These are phyloP conservation scores for Coenonympha arcania DNA, from an alignment of 2,888 invertebrate genomes.

Conservation along the genomic window DNA sequence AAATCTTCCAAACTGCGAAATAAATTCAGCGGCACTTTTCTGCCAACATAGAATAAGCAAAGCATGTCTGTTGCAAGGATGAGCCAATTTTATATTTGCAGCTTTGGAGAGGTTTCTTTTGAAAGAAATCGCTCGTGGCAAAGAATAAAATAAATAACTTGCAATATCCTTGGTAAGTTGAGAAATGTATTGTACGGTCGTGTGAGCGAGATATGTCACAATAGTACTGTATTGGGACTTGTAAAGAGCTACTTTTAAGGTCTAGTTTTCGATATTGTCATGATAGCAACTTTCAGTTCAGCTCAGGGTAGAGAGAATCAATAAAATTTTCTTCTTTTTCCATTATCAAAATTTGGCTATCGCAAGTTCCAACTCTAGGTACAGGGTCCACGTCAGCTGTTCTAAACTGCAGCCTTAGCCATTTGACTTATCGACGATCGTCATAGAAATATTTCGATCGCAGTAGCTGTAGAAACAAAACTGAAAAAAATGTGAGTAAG, in stretches of 20 bases:
- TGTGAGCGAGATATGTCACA: neutral
- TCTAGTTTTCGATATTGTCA: too few relatives aligned
- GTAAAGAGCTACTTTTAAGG: neutral
- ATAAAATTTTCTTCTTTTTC: too few relatives aligned
- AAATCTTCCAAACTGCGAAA: conserved; percentile 22
- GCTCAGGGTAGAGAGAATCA: too few relatives aligned
- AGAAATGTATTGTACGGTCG: neutral
- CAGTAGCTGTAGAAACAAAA: too few relatives aligned
- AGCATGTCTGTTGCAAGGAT: conserved; percentile 48
- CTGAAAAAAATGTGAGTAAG: too few relatives aligned
- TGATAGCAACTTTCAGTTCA: too few relatives aligned
- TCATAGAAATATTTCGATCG: too few relatives aligned
- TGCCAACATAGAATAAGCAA: conserved; percentile 41
- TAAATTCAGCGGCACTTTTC: conserved; percentile 24
- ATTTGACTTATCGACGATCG: too few relatives aligned
- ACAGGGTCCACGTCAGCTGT: too few relatives aligned
- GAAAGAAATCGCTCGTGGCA: conserved; percentile 49
- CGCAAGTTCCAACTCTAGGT: too few relatives aligned
- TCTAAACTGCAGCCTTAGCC: too few relatives aligned
- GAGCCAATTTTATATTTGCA: conserved; percentile 60
- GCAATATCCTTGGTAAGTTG: neutral
- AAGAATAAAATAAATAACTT: conserved; percentile 38
- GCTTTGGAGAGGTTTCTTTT: conserved; percentile 48
- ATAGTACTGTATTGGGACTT: neutral
- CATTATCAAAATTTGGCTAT: too few relatives aligned